Base-by-base conservation (phyloP, 2,888 invertebrate species). In the Eilema griseolum region DNA sequence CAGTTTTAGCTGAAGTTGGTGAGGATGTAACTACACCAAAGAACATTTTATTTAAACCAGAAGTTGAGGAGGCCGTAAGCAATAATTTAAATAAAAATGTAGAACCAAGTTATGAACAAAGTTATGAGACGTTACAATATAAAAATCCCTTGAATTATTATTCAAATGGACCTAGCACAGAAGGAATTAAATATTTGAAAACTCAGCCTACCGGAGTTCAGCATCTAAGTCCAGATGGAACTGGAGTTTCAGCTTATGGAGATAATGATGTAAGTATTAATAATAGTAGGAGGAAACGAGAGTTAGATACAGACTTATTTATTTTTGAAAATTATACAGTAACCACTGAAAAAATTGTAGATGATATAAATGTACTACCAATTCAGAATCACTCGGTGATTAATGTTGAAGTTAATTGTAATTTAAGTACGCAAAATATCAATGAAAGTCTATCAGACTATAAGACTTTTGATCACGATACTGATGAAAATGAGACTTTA, bases 261-360 rank as follows among this genome's bases (percentile, higher is more conserved):
- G 91, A 92, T 31, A 91, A 94, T 26, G 89, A 91, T 79, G 95
- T 95, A 93, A 95, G 95, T 94, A 93, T 86, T 72, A 71, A 66
- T 72, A 82, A 74, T 59, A 75, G 72, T 71, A 85, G 79, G 26
- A 81, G 80, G 20, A 84, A 78, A 76, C 88, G 84, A 83, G 74
- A 82, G 26, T 71, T 93, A 82, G 90, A 93, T 31, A 89, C 88
- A 11, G 77, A 87, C 8, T 87, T 89, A 24, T 93, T 93, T 78
- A 59, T 90, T 66, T 67, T 89, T 78, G 80, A 83, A 14, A 86
- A 83, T 61, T 79, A 82, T 75, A 83, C 78, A 14, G 12, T 65
- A 33, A 46, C 71, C 10, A 41, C 26, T 41, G 68, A 68, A n/a
- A 62, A 56, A 24, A 1, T 37, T 61, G 3, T 64, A 57, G 12